Evolutionary conservation across 2,113 vertebrate species (phyloP).

Genomic region (Rhabdomys dilectus): DNA sequence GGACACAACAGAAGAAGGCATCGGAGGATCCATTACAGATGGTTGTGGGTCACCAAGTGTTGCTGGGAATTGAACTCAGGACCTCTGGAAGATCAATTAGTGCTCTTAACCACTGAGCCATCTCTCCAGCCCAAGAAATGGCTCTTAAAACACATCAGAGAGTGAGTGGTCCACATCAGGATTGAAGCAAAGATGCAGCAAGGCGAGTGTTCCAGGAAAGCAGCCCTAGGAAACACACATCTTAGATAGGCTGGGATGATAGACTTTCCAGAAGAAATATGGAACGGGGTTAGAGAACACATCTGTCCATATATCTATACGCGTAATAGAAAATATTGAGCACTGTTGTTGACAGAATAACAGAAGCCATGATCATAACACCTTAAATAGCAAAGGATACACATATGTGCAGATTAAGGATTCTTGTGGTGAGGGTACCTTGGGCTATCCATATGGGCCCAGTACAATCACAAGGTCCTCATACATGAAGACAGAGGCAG

Average conservation of each 20-base stretch:
- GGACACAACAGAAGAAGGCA: no score
- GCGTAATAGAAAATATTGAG: neutral
- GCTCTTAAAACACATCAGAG: neutral
- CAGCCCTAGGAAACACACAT: neutral
- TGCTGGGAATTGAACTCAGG: no score
- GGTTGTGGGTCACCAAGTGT: no score
- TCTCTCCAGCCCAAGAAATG: neutral
- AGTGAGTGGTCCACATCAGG: neutral
- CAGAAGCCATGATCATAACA: neutral
- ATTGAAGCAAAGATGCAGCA: neutral
- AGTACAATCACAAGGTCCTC: neutral
- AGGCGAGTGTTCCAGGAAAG: neutral
- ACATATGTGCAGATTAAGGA: neutral
- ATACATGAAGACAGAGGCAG: neutral
- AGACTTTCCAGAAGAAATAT: neutral
- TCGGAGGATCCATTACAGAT: no score
- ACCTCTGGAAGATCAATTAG: no score
- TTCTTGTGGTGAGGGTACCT: neutral
- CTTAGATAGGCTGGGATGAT: neutral
- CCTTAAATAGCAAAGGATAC: neutral
- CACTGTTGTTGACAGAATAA: neutral
- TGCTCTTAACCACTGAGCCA: no score
- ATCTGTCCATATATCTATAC: neutral
- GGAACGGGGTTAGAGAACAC: neutral
- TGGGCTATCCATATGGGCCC: neutral